phyloP scores from a whole-genome alignment of 2,888 invertebrate species.

The Eupithecia dodoneata region DNA sequence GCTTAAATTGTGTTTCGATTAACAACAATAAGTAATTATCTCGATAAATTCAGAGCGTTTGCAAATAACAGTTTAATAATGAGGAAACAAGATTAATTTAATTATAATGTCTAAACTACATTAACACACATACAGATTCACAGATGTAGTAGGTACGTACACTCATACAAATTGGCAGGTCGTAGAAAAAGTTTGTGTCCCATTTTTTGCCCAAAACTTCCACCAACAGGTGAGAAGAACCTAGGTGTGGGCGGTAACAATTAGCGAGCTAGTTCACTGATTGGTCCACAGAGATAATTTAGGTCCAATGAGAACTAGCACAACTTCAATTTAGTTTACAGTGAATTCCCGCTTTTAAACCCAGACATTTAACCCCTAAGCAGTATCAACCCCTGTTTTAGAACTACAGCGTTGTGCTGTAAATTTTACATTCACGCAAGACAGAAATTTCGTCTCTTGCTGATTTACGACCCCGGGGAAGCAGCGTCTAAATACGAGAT shows the following conservation, averaged over 20 bases:
- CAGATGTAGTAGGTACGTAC: not conserved
- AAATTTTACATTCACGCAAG: constrained; percentile 76
- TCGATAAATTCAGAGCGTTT: constrained; percentile 44
- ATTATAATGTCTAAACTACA: not conserved
- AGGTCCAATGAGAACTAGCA: constrained; percentile 16
- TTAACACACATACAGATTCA: not conserved
- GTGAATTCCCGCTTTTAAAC: constrained; percentile 6
- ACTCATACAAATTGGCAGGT: not conserved
- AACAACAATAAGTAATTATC: constrained; percentile 46
- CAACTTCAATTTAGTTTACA: constrained; percentile 3
- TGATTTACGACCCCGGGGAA: constrained; percentile 72
- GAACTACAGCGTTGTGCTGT: constrained; percentile 69
- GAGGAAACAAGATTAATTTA: not conserved
- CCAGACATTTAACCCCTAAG: constrained; percentile 58
- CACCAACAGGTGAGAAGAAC: constrained; percentile 11
- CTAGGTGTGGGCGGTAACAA: constrained; percentile 25
- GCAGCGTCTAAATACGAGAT: constrained; percentile 69
- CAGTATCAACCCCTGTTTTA: constrained; percentile 58
- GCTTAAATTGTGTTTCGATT: constrained; percentile 48
- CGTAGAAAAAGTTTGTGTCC: not conserved
- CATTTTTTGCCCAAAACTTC: constrained; percentile 7
- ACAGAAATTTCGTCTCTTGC: constrained; percentile 70
- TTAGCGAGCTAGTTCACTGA: constrained; percentile 26
- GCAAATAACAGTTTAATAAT: constrained; percentile 33
- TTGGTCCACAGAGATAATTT: constrained; percentile 22